Evolutionary conservation across 2,888 invertebrate species (phyloP).

Genomic region (Entomobrya multifasciata): DNA sequence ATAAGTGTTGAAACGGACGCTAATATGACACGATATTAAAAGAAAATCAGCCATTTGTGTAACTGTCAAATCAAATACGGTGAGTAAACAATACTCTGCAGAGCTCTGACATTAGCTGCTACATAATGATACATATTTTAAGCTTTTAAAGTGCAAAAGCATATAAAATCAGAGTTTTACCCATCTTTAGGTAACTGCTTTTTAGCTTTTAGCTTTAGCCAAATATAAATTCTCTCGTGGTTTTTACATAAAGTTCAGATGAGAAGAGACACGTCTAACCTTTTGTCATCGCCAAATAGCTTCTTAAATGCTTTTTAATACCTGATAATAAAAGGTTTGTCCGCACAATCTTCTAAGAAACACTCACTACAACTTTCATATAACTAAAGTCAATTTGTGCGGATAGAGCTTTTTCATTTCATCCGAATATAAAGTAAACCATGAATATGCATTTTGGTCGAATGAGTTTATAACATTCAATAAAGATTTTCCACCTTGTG

Average conservation of each 20-base stretch:
- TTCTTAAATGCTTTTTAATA: slow-evolving; percentile 9
- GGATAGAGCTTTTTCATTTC: slow-evolving; percentile 8
- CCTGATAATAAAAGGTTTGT: slow-evolving; percentile 3
- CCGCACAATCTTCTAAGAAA: background rate
- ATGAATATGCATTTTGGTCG: slow-evolving; percentile 8
- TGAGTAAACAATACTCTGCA: too few relatives aligned
- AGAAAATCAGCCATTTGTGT: background rate
- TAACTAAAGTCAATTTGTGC: background rate
- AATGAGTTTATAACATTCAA: slow-evolving; percentile 18
- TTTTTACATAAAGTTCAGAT: background rate
- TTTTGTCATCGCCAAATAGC: slow-evolving; percentile 3
- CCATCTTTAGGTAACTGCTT: too few relatives aligned
- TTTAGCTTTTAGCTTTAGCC: background rate
- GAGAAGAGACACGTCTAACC: background rate
- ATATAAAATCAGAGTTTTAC: too few relatives aligned
- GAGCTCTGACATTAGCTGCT: too few relatives aligned
- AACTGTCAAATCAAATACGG: too few relatives aligned
- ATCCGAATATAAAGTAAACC: background rate
- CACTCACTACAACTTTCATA: background rate
- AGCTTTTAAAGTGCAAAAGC: too few relatives aligned
- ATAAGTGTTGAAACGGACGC: background rate
- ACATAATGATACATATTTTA: too few relatives aligned
- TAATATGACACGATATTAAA: background rate
- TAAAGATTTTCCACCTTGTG: slow-evolving; percentile 36
- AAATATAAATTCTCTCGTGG: background rate